Percentiles rank a stretch among this genome's conserved stretches.
These are phyloP conservation scores for Trichechus manatus DNA, from an alignment of 2,113 vertebrate species.

Conservation along the genomic window DNA sequence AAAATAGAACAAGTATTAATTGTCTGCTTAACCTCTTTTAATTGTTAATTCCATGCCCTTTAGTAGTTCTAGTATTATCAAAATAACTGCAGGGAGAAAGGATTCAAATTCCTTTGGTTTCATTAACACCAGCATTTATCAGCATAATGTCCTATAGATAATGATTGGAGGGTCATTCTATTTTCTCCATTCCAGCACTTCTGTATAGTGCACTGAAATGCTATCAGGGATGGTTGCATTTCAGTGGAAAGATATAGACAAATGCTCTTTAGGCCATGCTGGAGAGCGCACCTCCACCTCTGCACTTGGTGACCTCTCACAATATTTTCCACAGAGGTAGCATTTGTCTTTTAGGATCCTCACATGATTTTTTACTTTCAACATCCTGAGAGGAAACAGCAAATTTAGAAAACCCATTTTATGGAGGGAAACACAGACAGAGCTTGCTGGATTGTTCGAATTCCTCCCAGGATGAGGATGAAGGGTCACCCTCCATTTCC, in stretches of 20 bases:
- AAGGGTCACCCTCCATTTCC: neutral
- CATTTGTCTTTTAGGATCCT: constrained; percentile 74
- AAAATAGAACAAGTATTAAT: constrained; percentile 88
- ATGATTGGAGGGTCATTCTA: constrained; percentile 69
- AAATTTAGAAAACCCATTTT: constrained; percentile 55
- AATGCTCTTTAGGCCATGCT: neutral
- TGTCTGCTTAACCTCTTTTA: constrained; percentile 88
- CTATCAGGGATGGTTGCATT: neutral
- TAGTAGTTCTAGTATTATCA: constrained; percentile 87
- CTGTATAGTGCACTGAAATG: neutral
- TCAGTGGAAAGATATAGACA: neutral
- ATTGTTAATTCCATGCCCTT: constrained; percentile 90
- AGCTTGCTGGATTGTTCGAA: neutral
- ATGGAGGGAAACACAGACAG: neutral
- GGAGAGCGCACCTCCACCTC: neutral
- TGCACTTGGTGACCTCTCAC: constrained; percentile 21
- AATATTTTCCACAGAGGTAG: constrained; percentile 77
- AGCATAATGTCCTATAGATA: constrained; percentile 71
- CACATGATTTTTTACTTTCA: constrained; percentile 76
- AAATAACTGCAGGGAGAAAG: constrained; percentile 89
- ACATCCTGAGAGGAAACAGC: constrained; percentile 38
- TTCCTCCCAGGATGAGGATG: neutral
- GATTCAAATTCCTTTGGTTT: constrained; percentile 87
- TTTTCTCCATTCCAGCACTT: constrained; percentile 51
- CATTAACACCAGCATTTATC: constrained; percentile 87